Evolutionary conservation across 2,113 vertebrate genomes (phyloP), one percentile per base, ranked within the genome.

Genomic region (Anarhynchus alexandrinus): DNA sequence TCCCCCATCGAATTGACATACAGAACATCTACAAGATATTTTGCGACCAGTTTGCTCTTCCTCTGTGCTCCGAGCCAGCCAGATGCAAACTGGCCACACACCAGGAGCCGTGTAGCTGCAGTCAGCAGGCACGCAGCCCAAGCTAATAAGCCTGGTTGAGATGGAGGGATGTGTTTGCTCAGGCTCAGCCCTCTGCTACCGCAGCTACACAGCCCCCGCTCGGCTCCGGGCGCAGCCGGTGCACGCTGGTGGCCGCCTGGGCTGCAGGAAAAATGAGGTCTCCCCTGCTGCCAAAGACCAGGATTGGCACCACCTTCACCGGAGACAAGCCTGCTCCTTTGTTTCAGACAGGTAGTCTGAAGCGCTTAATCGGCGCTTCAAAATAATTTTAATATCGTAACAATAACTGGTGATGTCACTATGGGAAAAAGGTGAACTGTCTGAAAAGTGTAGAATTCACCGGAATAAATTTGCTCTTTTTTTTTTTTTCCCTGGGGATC

Each of bases 301-400:
- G 32, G 14, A 19, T 3, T 13, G 15, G 36, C n/a, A 29, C 5
- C 27, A 42, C 34, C 32, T n/a, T 32, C n/a, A 6, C 18, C 6
- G 54, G 11, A 66, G 34, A 34, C 3, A 27, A 65, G 5, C 12
- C 45, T 23, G 6, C 55, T 32, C 49, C 22, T 25, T 25, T 13
- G 14, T 32, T 38, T 55, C 4, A 2, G 30, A 5, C 0, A 3
- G 1, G 10, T 5, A 38, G 4, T 2, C 5, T 40, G 45, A 79
- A 79, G 27, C 19, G 29, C 4, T 5, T 7, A 9, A 22, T 34
- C 1, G 0, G 3, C 36, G 4, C 5, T 55, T 67, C 59, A 70
- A 90, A 66, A 51, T 55, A 64, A 47, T 64, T 67, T 74, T 2
- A 3, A 71, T 71, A 38, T 58, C 73, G 9, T 32, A 5, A 1